Conservation (phyloP, 37 sponge, comb jelly and placozoan species). For the Halisarca cf. caerulea region DNA sequence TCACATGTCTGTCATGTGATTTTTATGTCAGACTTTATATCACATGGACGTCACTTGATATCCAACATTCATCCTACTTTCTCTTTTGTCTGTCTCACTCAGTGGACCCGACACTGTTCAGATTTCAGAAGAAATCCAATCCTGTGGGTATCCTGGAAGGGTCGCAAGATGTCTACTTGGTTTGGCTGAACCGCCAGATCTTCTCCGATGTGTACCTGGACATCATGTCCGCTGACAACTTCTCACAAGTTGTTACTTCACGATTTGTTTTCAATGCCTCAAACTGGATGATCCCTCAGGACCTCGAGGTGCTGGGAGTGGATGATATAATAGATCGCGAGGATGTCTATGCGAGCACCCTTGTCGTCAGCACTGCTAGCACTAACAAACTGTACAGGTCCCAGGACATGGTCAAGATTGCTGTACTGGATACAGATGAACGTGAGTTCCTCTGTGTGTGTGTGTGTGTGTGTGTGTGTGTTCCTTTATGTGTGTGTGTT, state of each 20-base stretch:
- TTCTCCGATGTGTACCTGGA: constrained; percentile 32
- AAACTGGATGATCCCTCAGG: constrained; percentile 69
- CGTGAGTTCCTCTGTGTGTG: constrained; percentile 43
- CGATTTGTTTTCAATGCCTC: constrained; percentile 54
- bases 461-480: too few species aligned
- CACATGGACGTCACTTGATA: neutral
- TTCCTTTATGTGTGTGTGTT: too few species aligned
- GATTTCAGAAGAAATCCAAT: constrained; percentile 43
- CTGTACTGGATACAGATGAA: constrained; percentile 61
- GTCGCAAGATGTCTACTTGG: constrained; percentile 33
- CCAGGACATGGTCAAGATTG: constrained; percentile 47
- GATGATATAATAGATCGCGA: constrained; percentile 82
- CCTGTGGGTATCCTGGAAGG: constrained; percentile 64
- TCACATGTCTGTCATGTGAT: neutral
- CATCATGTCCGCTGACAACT: constrained; percentile 25
- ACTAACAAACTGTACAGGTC: constrained; percentile 6
- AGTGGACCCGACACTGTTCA: constrained; percentile 33
- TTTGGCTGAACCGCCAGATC: constrained; percentile 57
- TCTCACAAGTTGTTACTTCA: neutral
- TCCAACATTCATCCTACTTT: neutral
- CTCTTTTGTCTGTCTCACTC: too few species aligned
- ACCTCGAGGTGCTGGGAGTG: constrained; percentile 53
- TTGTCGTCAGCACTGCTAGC: constrained; percentile 20
- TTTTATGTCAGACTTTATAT: too few species aligned
- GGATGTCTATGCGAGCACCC: constrained; percentile 55